These are phyloP conservation scores for Actinia tenebrosa DNA, from an alignment of 64 coral and sea anemone species.

Conservation along the genomic window DNA sequence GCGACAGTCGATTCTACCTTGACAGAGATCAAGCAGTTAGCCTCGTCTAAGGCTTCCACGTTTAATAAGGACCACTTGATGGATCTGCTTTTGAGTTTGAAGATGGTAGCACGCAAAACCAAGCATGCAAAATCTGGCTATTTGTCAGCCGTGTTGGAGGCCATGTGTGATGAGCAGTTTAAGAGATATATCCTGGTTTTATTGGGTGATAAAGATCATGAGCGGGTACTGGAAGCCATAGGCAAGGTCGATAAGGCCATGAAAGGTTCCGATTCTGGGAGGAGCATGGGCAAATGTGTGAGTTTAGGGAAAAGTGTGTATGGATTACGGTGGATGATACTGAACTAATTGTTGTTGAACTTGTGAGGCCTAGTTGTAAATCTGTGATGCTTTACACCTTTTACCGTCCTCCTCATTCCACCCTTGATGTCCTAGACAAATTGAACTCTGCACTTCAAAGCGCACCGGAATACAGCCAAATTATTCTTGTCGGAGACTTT, in stretches of 20 bases:
- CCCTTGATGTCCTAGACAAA: too few relatives aligned
- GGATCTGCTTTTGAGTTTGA: slow-evolving; percentile 6
- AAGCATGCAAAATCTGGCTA: slow-evolving; percentile 4
- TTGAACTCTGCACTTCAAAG: too few relatives aligned
- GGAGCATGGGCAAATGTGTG: too few relatives aligned
- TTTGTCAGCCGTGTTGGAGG: neutral
- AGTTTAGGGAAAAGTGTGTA: too few relatives aligned
- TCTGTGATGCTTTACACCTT: too few relatives aligned
- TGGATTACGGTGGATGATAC: too few relatives aligned
- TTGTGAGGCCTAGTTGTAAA: too few relatives aligned
- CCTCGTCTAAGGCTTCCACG: neutral
- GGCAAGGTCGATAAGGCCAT: slow-evolving; percentile 25
- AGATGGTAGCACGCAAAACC: slow-evolving; percentile 16
- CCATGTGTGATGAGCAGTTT: slow-evolving; percentile 10
- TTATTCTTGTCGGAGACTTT: too few relatives aligned
- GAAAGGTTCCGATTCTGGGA: too few relatives aligned
- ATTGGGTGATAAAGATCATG: slow-evolving; percentile 4
- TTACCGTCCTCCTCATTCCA: too few relatives aligned
- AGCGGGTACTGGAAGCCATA: slow-evolving; percentile 1
- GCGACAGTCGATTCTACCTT: slow-evolving; percentile 18
- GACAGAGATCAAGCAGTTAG: neutral
- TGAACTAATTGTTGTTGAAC: too few relatives aligned
- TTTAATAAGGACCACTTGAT: slow-evolving; percentile 11
- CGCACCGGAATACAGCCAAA: too few relatives aligned
- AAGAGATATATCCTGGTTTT: neutral